phyloP scores from a whole-genome alignment of 2,888 invertebrate genomes.

The Mystacides longicornis region DNA sequence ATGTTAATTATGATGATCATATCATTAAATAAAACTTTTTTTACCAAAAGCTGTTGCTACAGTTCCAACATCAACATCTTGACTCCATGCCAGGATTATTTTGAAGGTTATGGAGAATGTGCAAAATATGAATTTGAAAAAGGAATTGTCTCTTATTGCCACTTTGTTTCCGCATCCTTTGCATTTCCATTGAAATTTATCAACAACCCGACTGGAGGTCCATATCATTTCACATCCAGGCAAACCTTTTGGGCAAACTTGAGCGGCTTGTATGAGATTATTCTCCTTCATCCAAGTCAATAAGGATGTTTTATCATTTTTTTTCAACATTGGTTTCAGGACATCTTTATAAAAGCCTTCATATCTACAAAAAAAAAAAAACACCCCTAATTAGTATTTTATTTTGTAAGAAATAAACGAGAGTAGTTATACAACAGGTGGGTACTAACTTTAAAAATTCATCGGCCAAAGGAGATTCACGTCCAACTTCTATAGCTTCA shows the following conservation, averaged over 20 bases:
- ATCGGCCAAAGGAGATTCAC: constrained; percentile 19
- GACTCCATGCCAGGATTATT: constrained; percentile 58
- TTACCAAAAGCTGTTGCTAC: constrained; percentile 51
- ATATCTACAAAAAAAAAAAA: constrained; percentile 28
- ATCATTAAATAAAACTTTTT: too few relatives aligned
- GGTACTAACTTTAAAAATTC: constrained; percentile 18
- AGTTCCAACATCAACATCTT: constrained; percentile 47
- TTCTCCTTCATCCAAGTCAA: constrained; percentile 46
- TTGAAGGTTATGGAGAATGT: constrained; percentile 53
- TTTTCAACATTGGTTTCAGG: constrained; percentile 42
- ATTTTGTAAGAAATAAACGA: neutral
- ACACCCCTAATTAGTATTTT: neutral
- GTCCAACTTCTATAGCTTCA: constrained; percentile 15
- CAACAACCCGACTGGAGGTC: constrained; percentile 43
- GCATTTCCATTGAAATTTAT: constrained; percentile 48
- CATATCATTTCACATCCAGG: constrained; percentile 37
- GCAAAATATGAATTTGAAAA: constrained; percentile 56
- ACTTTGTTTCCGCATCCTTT: constrained; percentile 38
- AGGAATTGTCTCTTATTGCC: constrained; percentile 46
- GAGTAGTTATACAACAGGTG: constrained; percentile 9
- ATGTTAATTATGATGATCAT: too few relatives aligned
- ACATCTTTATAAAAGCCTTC: constrained; percentile 41
- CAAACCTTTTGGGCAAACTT: constrained; percentile 34
- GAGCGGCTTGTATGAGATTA: constrained; percentile 38
- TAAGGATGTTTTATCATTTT: constrained; percentile 46